Percentiles rank a stretch among this genome's conserved stretches.
phyloP scores from a whole-genome alignment of 2,888 invertebrate species.

The Antheraea assamensis region DNA sequence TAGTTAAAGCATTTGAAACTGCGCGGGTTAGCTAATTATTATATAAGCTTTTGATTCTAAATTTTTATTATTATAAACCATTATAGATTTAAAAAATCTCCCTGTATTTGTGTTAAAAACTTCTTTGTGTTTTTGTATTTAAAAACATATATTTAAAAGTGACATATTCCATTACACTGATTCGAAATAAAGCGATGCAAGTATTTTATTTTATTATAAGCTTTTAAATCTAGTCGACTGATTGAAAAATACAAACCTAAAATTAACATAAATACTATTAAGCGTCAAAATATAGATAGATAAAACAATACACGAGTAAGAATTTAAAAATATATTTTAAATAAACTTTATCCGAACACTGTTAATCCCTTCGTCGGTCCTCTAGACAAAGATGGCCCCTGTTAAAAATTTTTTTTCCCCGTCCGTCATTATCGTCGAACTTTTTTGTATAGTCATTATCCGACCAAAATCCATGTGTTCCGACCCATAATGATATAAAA shows the following conservation, averaged over 20 bases:
- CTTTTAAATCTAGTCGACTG: too few relatives aligned
- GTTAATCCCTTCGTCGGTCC: slow-evolving; percentile 28
- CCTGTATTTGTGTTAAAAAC: too few relatives aligned
- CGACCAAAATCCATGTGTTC: slow-evolving; percentile 56
- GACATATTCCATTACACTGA: too few relatives aligned
- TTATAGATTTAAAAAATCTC: too few relatives aligned
- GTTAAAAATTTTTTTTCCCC: slow-evolving; percentile 46
- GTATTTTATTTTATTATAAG: too few relatives aligned
- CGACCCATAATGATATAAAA: slow-evolving; percentile 71
- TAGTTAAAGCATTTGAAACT: too few relatives aligned
- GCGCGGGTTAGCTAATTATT: not conserved
- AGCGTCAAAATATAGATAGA: not conserved
- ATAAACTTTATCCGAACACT: not conserved
- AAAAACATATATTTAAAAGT: too few relatives aligned
- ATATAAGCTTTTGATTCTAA: not conserved
- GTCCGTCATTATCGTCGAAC: slow-evolving; percentile 59
- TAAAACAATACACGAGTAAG: not conserved
- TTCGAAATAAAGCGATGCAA: too few relatives aligned
- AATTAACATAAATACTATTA: not conserved
- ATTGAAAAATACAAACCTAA: too few relatives aligned
- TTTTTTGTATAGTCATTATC: slow-evolving; percentile 67
- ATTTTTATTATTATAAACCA: not conserved
- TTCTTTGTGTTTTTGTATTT: too few relatives aligned
- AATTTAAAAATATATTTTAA: not conserved
- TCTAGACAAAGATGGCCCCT: slow-evolving; percentile 61